Evolutionary conservation across 2,797 vertebrate genomes (phyloP), one percentile per base, ranked within the genome.

Genomic region (Dendrocincla fuliginosa): DNA sequence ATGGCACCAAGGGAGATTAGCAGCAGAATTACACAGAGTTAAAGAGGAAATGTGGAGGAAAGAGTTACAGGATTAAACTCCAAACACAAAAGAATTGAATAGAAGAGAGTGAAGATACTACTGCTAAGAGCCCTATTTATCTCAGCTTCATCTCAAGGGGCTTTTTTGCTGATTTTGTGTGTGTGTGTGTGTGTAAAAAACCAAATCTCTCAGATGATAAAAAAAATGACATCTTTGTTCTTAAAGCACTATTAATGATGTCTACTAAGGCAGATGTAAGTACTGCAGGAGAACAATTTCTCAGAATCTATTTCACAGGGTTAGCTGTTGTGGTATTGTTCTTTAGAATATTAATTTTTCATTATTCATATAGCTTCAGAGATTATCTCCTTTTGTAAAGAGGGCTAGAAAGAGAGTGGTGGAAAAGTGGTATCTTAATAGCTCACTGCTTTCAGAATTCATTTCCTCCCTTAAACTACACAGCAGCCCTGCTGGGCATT

Each of bases 341-440:
- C 65, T 80, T 96, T 57, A 81, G 70, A 68, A 83, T 91, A 90
- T 91, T 87, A 15, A 55, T 77, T 86, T 80, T 30, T 93, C 53
- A 73, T 91, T 87, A 47, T 57, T 84, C 53, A 52, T 35, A 81
- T 37, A 59, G 44, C 14, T 85, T 87, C 80, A 87, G 65, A 96
- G 69, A 94, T 75, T 55, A 73, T 47, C 37, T 13, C 5, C 25
- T 91, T 90, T 82, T 70, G 42, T 80, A 92, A 94, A 90, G 68
- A 93, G 61, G 39, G 52, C 11, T 68, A 37, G 32, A 86, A 81
- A 86, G 9, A 77, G 28, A 93, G 56, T 86, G 23, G 47, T 4
- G 2, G 39, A 17, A 64, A 91, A 95, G 60, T 46, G 23, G 30
- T 11, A 91, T 91, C 78, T 93, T 96, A 68, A 89, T 95, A 93